Conservation (phyloP, 1,140 invertebrate species). For the Drosophila virilis region DNA sequence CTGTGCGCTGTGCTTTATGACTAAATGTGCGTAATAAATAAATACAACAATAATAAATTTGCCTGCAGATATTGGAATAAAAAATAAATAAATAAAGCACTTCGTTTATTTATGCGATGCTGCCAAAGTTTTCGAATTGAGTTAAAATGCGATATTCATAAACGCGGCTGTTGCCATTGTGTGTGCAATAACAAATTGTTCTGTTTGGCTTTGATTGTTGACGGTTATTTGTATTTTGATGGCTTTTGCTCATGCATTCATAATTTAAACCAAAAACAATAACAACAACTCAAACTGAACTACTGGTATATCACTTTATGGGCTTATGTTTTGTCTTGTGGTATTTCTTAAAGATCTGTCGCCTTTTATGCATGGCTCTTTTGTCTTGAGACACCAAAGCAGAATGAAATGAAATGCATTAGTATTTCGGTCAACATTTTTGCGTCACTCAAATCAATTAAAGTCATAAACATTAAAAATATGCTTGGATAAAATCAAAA, state of each 20-base stretch:
- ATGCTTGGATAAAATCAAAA: constrained; percentile 6
- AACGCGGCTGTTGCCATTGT: constrained; percentile 68
- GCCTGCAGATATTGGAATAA: constrained; percentile 48
- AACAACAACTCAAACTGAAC: constrained; percentile 12
- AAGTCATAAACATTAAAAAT: constrained; percentile 53
- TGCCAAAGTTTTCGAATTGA: constrained; percentile 67
- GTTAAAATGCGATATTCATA: constrained; percentile 58
- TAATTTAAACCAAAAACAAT: constrained; percentile 29
- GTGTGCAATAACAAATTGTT: constrained; percentile 67
- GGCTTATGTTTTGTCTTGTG: constrained; percentile 16
- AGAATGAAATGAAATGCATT: constrained; percentile 48
- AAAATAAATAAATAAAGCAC: constrained; percentile 34
- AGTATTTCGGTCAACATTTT: constrained; percentile 66
- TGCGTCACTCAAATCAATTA: constrained; percentile 61
- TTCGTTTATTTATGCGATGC: constrained; percentile 64
- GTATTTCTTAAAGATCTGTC: constrained; percentile 20
- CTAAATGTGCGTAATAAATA: constrained; percentile 77
- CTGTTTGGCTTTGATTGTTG: constrained; percentile 57
- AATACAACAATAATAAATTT: constrained; percentile 67
- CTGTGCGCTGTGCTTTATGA: constrained; percentile 63
- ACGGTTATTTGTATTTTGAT: constrained; percentile 69
- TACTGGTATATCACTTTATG: constrained; percentile 17
- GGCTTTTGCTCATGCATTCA: constrained; percentile 63
- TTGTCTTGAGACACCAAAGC: constrained; percentile 41
- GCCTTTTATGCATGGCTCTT: constrained; percentile 25